Conservation (phyloP, 2,797 vertebrate species). For the Alcedo quadribrachys region DNA sequence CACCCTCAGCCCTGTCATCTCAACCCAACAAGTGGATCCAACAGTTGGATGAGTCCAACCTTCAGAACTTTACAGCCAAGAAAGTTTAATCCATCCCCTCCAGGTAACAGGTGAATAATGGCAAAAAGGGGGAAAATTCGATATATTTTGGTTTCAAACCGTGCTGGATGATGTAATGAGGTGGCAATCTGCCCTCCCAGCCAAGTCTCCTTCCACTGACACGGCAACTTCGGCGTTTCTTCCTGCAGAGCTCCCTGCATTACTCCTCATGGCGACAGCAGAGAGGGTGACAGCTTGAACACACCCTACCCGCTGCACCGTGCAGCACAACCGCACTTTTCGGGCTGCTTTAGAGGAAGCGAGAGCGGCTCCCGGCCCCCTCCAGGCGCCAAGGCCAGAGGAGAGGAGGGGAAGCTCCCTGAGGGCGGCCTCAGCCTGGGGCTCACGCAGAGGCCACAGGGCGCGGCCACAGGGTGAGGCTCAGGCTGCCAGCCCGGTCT, state of each 20-base stretch:
- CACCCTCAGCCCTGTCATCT: background rate
- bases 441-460: background rate
- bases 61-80: background rate
- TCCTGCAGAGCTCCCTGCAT: background rate
- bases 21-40: background rate
- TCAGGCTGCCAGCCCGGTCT: too few relatives aligned
- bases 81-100: background rate
- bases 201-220: background rate
- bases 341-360: background rate
- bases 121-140: background rate
- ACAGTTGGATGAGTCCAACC: fast-evolving
- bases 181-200: background rate
- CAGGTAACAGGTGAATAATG: background rate
- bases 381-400: too few relatives aligned
- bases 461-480: background rate
- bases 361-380: too few relatives aligned
- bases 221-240: background rate
- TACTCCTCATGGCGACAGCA: too few relatives aligned
- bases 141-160: background rate
- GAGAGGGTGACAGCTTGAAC: background rate
- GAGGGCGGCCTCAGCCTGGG: background rate
- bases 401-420: background rate
- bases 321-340: fast-evolving
- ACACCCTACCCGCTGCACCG: fast-evolving
- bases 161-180: background rate